Percentiles rank a stretch among this genome's conserved stretches.
phyloP scores from a whole-genome alignment of 2,797 vertebrate species.

The Aldrovandia affinis region DNA sequence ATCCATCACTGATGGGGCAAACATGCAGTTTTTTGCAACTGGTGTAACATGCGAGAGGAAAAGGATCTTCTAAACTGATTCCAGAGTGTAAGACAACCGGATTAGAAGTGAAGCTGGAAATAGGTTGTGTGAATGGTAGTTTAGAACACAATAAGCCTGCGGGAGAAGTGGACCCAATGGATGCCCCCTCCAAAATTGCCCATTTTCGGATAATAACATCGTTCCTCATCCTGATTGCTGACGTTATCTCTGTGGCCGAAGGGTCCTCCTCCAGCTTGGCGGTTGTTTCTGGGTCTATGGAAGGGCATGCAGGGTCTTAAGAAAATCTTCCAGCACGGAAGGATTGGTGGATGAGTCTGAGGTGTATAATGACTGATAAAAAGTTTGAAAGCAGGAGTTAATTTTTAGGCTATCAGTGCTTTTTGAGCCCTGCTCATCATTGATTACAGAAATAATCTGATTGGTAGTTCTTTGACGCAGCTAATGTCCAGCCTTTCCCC shows the following conservation, averaged over 20 bases:
- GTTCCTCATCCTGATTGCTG: background rate
- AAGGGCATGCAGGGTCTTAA: background rate
- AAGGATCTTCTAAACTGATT: too few relatives aligned
- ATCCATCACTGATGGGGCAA: conserved; percentile 26
- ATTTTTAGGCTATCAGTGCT: background rate
- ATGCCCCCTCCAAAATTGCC: conserved; percentile 1
- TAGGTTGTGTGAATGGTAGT: conserved; percentile 3
- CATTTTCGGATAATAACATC: background rate
- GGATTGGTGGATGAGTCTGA: background rate
- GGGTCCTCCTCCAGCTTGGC: background rate
- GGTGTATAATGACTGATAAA: background rate
- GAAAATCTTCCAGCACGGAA: background rate
- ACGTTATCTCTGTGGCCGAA: background rate
- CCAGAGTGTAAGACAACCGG: conserved; percentile 22
- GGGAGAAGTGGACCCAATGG: background rate
- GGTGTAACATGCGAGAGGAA: background rate
- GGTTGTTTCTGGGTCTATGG: background rate
- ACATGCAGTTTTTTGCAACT: conserved; percentile 11
- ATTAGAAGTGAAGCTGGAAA: too few relatives aligned
- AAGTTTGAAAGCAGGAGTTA: background rate
- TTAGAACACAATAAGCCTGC: conserved; percentile 13
- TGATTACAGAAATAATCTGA: background rate
- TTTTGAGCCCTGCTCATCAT: background rate
- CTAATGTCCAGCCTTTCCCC: background rate
- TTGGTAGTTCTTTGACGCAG: background rate